Base-by-base conservation (phyloP, 2,113 vertebrate species). In the Ictalurus furcatus region DNA sequence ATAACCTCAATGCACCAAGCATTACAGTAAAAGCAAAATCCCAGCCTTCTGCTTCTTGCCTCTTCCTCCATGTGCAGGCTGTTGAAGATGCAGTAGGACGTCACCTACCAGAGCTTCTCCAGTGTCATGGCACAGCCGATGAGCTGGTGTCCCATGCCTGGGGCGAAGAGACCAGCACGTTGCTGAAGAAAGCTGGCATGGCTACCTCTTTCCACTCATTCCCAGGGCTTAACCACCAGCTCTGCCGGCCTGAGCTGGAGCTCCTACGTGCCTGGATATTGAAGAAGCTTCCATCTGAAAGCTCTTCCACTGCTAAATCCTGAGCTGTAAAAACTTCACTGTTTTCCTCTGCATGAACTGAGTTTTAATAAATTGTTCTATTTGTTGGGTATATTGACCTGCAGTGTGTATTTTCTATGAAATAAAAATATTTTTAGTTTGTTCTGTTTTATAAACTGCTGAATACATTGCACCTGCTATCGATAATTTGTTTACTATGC, bases 71-170 rank as follows among this genome's bases (percentile, higher is more conserved):
- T 85, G 28, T 69, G 21, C 76, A 98, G 97, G 96, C 93, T 54
- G 94, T 97, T 73, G 92, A 96, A 92, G 91, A 92, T 16, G 58
- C 88, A 56, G 67, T 6, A 6, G 90, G 90, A 17, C 65, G 65
- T 4, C 25, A 83, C 17, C 92, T 96, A 80, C 97, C 97, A 14
- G 97, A 97, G 80, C 91, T 98, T 87, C 96, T 98, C 88, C 97
- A 98, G 92, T 97, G 97, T 83, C 97, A 98, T 30, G 97, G 97
- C 48, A 93, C 93, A 37, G 93, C 92, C 1, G 97, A 98, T 88
- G 94, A 97, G 0, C 92, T 98, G 61, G 97, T 98, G 90, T 94
- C 95, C 6, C 96, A 96, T 90, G 90, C 94, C 0, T 98, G 97
- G 97, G 97, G 95, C 2, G 94, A 97, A 92, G 96, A 97, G 89